Evolutionary conservation across 1,140 invertebrate species (phyloP), one percentile per base, ranked within the genome.

Genomic region (Theocolax elegans): DNA sequence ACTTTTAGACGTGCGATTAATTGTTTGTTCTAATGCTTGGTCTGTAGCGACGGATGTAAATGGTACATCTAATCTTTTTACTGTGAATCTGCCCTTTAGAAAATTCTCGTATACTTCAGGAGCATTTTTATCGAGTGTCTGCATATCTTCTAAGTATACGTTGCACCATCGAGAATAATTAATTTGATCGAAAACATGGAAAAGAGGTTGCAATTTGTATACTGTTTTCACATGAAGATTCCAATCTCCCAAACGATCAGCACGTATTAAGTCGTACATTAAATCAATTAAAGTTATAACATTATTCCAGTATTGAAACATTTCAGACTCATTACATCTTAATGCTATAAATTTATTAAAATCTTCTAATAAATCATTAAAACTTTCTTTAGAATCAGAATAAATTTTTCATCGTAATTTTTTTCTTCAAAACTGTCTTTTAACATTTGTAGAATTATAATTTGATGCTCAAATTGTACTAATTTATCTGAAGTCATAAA

Each of bases 181-280:
- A n/a, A 44, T 51, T 38, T 63, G 40, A 42, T 75, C 71, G 9
- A 71, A 40, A 7, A 46, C 19, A 40, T 64, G 58, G n/a, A 75
- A 72, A 6, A 72, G 2, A 12, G 74, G 71, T 31, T 49, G 48
- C 7, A 72, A 25, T 53, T 71, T 70, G 31, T 65, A 46, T 10
- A 67, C 6, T 17, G 67, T 56, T 3, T 15, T 9, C 3, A 70
- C 3, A 19, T 75, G 51, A 23, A 70, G 38, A 29, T 67, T 10
- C 71, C 71, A 75, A 35, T 72, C 42, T 8, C 71, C 67, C 19
- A 42, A 25, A 1, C 71, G 62, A 72, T 75, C 63, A 17, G 35
- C 42, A 17, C 59, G 59, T 35, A 72, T 60, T 2, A 62, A 51
- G 63, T 72, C 56, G 7, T 35, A 15, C 48, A 70, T n/a, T 29